Evolutionary conservation across 2,797 vertebrate species (phyloP).

Genomic region (Pelochelys cantorii): DNA sequence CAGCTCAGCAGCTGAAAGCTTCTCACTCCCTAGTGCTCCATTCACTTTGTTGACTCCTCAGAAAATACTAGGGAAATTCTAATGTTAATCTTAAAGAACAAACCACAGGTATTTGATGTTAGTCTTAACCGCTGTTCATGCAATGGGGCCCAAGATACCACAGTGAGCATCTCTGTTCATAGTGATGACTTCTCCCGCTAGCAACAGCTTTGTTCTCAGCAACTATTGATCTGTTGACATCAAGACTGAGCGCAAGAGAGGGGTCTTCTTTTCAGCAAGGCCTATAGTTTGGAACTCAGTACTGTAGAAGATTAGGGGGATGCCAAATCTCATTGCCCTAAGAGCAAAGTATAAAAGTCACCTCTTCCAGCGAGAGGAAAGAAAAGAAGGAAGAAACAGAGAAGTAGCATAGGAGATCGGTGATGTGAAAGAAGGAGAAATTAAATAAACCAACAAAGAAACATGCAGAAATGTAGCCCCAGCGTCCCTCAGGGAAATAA

Average conservation of each 20-base stretch:
- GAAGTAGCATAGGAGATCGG: background rate
- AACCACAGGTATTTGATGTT: background rate
- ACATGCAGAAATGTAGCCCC: background rate
- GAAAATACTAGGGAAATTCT: background rate
- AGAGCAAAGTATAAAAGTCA: background rate
- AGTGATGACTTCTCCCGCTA: background rate
- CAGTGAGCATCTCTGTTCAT: background rate
- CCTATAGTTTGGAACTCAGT: background rate
- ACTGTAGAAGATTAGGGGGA: background rate
- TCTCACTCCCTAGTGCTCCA: background rate
- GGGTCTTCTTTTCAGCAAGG: background rate
- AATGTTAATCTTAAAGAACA: background rate
- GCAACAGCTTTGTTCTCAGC: background rate
- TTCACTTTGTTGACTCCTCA: background rate
- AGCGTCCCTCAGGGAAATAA: background rate
- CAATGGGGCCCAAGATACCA: background rate
- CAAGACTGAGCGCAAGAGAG: background rate
- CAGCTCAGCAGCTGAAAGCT: background rate
- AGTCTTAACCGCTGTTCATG: fast-evolving
- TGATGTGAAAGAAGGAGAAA: background rate
- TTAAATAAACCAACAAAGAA: background rate
- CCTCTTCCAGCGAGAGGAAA: background rate
- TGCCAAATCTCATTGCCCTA: background rate
- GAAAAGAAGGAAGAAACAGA: background rate
- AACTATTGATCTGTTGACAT: background rate